Evolutionary conservation across 2,888 invertebrate genomes (phyloP).

Genomic region (Caenorhabditis virilis): DNA sequence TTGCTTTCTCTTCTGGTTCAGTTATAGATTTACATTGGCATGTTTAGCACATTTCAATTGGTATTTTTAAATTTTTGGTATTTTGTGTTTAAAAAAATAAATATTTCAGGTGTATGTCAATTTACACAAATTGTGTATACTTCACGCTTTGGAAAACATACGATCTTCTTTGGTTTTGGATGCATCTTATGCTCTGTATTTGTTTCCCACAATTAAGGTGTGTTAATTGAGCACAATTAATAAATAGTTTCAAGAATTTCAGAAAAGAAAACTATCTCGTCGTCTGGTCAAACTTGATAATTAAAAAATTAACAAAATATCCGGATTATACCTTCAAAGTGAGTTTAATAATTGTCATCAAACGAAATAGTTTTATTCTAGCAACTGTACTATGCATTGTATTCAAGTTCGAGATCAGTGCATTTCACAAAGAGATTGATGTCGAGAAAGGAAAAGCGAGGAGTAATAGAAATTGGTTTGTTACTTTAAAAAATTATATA

Average conservation of each 20-base stretch:
- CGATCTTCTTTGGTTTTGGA: conserved; percentile 68
- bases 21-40: conserved; percentile 63
- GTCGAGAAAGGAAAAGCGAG: conserved; percentile 27
- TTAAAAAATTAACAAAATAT: conserved; percentile 52
- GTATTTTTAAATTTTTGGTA: conserved; percentile 10
- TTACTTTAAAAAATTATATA: no score
- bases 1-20: conserved; percentile 65
- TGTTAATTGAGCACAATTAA: neutral
- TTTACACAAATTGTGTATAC: conserved; percentile 64
- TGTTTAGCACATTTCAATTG: conserved; percentile 66
- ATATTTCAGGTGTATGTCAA: conserved; percentile 43
- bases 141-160: conserved; percentile 66
- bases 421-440: conserved; percentile 38
- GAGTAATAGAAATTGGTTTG: conserved; percentile 32
- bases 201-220: conserved; percentile 61
- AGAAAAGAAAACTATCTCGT: conserved; percentile 47
- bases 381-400: conserved; percentile 39
- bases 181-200: conserved; percentile 61
- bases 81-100: neutral
- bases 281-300: conserved; percentile 61
- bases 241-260: conserved; percentile 3
- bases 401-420: conserved; percentile 22
- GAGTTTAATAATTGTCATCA: neutral
- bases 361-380: conserved; percentile 2
- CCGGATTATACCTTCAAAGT: conserved; percentile 59